These are phyloP conservation scores for Iselma pallidipennis DNA, from an alignment of 2,888 invertebrate genomes.

Conservation along the genomic window DNA sequence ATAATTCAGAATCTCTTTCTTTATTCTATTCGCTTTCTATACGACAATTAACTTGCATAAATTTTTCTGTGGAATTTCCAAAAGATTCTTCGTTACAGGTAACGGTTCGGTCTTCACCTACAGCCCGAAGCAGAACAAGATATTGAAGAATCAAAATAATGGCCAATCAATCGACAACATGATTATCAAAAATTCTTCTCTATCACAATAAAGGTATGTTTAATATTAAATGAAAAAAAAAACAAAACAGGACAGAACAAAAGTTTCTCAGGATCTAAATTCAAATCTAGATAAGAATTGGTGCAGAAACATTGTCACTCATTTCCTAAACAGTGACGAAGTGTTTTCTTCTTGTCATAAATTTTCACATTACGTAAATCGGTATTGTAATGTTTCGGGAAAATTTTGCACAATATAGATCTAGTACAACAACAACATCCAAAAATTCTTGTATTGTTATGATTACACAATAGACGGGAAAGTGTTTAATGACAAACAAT, in stretches of 20 bases:
- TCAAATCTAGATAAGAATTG: background rate
- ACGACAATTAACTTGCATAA: background rate
- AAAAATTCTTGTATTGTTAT: background rate
- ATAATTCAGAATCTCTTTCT: background rate
- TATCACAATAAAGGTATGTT: background rate
- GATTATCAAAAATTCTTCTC: background rate
- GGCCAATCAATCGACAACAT: background rate
- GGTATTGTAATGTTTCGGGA: background rate
- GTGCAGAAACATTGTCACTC: background rate
- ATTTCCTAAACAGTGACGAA: background rate
- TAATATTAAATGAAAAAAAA: too few species aligned
- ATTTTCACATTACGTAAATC: background rate
- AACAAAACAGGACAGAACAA: background rate
- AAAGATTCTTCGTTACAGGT: conserved; percentile 12
- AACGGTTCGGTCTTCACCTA: conserved; percentile 33
- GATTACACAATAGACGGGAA: background rate
- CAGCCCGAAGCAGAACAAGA: conserved; percentile 23
- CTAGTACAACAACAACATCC: background rate
- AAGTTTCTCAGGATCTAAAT: background rate
- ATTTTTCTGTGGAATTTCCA: background rate
- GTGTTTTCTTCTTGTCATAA: background rate
- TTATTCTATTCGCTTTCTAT: conserved; percentile 1
- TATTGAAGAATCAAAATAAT: background rate
- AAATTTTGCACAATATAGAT: background rate
- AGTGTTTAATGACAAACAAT: background rate